phyloP scores from a whole-genome alignment of 2,113 vertebrate species.

The Gopherus flavomarginatus region DNA sequence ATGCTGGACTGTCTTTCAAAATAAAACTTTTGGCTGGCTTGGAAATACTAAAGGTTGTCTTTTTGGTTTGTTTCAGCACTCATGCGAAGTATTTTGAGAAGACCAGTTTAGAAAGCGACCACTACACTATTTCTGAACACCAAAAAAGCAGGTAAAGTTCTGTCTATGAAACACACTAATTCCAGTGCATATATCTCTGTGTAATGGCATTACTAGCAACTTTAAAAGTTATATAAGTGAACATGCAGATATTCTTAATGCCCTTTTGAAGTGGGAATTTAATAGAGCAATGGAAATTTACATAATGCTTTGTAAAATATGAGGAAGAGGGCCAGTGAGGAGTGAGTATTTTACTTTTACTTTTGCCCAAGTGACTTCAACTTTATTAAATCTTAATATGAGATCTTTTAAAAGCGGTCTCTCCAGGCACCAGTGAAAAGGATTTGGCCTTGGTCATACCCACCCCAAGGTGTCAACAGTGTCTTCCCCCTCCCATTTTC shows the following conservation, averaged over 20 bases:
- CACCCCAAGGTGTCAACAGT: background rate
- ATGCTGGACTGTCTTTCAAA: background rate
- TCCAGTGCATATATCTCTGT: background rate
- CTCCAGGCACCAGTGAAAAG: background rate
- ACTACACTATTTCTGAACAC: background rate
- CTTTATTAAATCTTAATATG: background rate
- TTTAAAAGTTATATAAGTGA: background rate
- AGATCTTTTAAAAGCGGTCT: background rate
- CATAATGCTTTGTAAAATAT: background rate
- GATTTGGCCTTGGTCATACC: background rate
- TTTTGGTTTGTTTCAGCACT: background rate
- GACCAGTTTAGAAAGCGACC: background rate
- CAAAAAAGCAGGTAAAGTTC: background rate
- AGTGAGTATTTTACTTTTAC: background rate
- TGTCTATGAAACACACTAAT: background rate
- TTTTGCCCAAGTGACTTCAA: background rate
- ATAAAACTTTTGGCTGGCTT: background rate
- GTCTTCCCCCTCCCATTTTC: background rate
- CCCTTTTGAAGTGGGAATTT: background rate
- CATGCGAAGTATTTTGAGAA: background rate
- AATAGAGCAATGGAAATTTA: background rate
- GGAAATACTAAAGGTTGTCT: background rate
- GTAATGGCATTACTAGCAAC: background rate
- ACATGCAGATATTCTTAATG: background rate
- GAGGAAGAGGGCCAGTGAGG: background rate